These are phyloP conservation scores for Abscondita cerata DNA, from an alignment of 2,888 invertebrate species.

Conservation along the genomic window DNA sequence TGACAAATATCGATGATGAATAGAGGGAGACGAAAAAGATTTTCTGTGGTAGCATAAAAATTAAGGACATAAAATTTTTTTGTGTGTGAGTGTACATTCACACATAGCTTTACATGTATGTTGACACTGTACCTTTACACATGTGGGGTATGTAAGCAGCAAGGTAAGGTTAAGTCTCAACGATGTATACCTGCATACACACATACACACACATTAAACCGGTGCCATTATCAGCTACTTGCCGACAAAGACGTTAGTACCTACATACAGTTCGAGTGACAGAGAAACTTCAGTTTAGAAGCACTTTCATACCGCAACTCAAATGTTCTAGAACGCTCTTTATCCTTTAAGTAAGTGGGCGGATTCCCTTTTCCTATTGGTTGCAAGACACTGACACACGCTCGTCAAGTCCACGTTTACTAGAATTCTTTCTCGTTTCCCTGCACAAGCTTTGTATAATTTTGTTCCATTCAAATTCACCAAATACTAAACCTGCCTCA, in stretches of 20 bases:
- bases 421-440: constrained; percentile 18
- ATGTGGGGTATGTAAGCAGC: constrained; percentile 48
- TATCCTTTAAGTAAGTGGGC: constrained; percentile 35
- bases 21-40: not conserved
- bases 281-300: constrained; percentile 26
- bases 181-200: constrained; percentile 46
- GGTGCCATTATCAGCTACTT: constrained; percentile 57
- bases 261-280: constrained; percentile 27
- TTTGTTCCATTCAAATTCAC: constrained; percentile 12
- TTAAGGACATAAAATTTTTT: not conserved
- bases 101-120: constrained; percentile 57
- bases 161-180: constrained; percentile 55
- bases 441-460: constrained; percentile 12
- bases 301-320: constrained; percentile 31
- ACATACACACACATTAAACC: constrained; percentile 50
- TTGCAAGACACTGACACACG: constrained; percentile 22
- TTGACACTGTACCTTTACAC: constrained; percentile 50
- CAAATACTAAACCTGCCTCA: constrained; percentile 21
- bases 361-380: constrained; percentile 22
- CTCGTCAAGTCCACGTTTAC: constrained; percentile 35
- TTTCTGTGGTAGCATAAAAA: not conserved
- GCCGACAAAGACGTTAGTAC: constrained; percentile 51
- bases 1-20: not conserved
- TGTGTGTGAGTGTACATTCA: constrained; percentile 51
- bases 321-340: constrained; percentile 35